Evolutionary conservation across 2,888 invertebrate genomes (phyloP), one percentile per base, ranked within the genome.

Genomic region (Sinohyriopsis cumingii): DNA sequence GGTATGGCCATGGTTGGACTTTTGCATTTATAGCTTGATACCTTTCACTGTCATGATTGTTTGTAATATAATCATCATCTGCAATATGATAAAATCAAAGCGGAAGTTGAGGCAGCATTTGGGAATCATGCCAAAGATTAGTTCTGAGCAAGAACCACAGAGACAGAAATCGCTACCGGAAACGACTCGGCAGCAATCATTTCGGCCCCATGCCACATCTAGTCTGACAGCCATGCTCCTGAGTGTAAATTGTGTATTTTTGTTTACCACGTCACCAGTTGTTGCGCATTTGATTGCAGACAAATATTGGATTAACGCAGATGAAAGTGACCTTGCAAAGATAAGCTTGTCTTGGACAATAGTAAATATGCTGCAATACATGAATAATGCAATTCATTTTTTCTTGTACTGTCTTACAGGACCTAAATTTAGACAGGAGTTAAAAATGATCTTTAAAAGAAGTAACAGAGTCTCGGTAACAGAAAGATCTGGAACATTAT

Each of bases 1-100:
- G n/a, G 63, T 76, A 18, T 85, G 84, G 84, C 84, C 83, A 1
- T 85, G 84, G 86, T 76, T 86, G 19, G 86, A 86, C 64, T 80
- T 85, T 55, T 78, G 82, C 59, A 71, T 81, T 20, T 83, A 80
- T 54, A 82, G 83, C 65, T 59, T 82, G 20, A 69, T 84, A 4
- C 85, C 86, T 1, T 84, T 85, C 66, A 22, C 78, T 15, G 69
- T 84, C 24, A 85, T 86, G 84, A 77, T 83, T 12, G 62, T 72
- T 20, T 82, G 83, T 66, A 83, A 84, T 69, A 71, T 79, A 12
- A 74, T 83, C 19, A 85, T 86, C 9, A 81, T 83, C 20, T 76
- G 79, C 7, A 77, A 80, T n/a, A 73, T 85, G 45, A 56, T 78
- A 5, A 18, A 56, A 22, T 78, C 81, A 0, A 71, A 72, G 22